Percentiles rank a stretch among this genome's conserved stretches.
phyloP scores from a whole-genome alignment of 1,140 invertebrate species.

The Propsilocerus akamusi region DNA sequence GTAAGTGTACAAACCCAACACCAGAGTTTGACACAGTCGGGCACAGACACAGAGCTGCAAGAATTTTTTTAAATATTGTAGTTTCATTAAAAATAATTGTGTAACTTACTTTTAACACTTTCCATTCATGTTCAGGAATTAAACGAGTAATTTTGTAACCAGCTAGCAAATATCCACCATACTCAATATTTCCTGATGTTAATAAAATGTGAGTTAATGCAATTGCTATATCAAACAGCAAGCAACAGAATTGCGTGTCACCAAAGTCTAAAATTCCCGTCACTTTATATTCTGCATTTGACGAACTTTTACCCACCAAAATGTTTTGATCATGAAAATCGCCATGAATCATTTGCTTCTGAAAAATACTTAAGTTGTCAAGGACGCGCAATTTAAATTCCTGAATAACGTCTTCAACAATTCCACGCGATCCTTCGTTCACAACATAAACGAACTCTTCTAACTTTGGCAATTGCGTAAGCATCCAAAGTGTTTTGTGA shows the following conservation, averaged over 20 bases:
- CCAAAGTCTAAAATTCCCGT: conserved; percentile 66
- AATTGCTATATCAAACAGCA: conserved; percentile 71
- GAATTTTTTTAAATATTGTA: too few relatives aligned
- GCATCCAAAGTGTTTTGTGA: conserved; percentile 50
- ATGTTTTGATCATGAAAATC: conserved; percentile 85
- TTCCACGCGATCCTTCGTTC: conserved; percentile 32
- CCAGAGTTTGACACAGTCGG: conserved; percentile 59
- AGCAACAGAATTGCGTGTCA: conserved; percentile 50
- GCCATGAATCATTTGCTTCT: conserved; percentile 65
- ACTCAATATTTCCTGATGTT: conserved; percentile 34
- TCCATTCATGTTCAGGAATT: conserved; percentile 38
- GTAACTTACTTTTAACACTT: conserved; percentile 37
- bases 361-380: conserved; percentile 30
- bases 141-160: conserved; percentile 44
- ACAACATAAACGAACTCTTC: conserved; percentile 47
- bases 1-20: conserved; percentile 57
- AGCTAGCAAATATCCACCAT: conserved; percentile 50
- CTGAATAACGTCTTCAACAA: conserved; percentile 43
- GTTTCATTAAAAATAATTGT: neutral
- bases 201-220: conserved; percentile 63
- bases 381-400: conserved; percentile 45
- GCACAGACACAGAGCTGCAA: conserved; percentile 51
- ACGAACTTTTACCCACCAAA: conserved; percentile 30
- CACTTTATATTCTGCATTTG: conserved; percentile 26
- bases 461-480: conserved; percentile 44